A percentile compares a stretch with the other conserved stretches of the same genome.
Conservation (phyloP, 2,113 vertebrate species). For the Axis porcinus region DNA sequence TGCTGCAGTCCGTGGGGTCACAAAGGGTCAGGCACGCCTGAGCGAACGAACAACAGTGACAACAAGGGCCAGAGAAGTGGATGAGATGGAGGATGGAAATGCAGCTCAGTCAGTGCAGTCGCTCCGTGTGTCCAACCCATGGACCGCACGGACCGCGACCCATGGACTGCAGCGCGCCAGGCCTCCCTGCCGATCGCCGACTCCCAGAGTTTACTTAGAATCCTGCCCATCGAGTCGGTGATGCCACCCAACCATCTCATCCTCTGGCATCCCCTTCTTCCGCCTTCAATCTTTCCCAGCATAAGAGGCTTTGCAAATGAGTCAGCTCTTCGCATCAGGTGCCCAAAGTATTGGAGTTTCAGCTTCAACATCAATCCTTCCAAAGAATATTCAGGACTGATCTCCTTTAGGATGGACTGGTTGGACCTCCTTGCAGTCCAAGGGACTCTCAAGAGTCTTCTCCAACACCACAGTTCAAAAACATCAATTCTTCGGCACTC, state of each 20-base stretch:
- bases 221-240: not conserved
- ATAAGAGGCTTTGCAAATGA: not conserved
- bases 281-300: not conserved
- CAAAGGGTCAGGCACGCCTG: not conserved
- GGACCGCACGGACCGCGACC: too few relatives aligned
- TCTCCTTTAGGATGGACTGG: not conserved
- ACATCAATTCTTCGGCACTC: not conserved
- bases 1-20: not conserved
- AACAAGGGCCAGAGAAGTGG: not conserved
- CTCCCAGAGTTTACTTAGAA: not conserved
- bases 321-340: not conserved
- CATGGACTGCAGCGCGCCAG: not conserved
- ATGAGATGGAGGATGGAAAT: not conserved
- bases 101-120: not conserved
- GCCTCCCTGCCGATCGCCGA: not conserved
- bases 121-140: rapidly evolving
- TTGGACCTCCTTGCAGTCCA: not conserved
- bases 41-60: not conserved
- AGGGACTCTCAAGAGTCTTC: not conserved
- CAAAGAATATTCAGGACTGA: not conserved
- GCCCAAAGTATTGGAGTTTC: not conserved
- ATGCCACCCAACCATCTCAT: not conserved
- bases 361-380: not conserved
- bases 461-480: not conserved
- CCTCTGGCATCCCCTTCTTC: not conserved